Evolutionary conservation across 2,113 vertebrate species (phyloP), one percentile per base, ranked within the genome.

Genomic region (Oreotrochilus melanogaster): DNA sequence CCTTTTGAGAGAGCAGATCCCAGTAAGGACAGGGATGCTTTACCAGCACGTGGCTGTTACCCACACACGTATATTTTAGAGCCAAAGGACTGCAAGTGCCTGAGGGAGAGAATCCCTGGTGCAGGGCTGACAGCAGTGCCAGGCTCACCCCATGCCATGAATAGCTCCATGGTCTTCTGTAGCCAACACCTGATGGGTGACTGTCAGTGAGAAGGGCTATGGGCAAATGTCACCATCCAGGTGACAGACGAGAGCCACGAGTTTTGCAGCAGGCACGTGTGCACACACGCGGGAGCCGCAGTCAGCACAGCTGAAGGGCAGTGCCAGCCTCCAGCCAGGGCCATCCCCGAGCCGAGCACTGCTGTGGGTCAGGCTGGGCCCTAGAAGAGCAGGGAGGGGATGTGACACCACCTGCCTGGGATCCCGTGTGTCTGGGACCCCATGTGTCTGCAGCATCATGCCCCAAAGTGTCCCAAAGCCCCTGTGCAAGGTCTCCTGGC

Each of bases 61-160:
- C 42, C 33, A 25, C 5, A 43, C 18, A 31, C 3, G 4, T 1
- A 1, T 8, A 25, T 62, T 62, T 75, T 23, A 39, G 35, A 30
- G 30, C 42, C 47, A 67, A 45, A 24, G 23, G 42, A 33, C 50
- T 60, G 75, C 65, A 66, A n/a, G 23, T 1, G 8, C 30, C 35
- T 18, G 5, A 14, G 54, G 30, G 28, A 61, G 9, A 18, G 5
- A 45, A 23, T 18, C 37, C 17, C 56, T 33, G 37, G 31, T 3
- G 31, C 58, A 28, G 37, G 61, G 62, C 53, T 67, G 18, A 7
- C 3, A 2, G 35, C 23, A 71, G 23, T 3, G 43, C 31, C 0
- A 0, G 37, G 45, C 61, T 57, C 51, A 31, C 19, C 23, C 45
- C 25, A 6, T 0, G 0, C 50, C 65, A 31, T 2, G 1, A 25